Evolutionary conservation across 2,113 vertebrate species (phyloP).

Genomic region (Leptocoma aspasia): DNA sequence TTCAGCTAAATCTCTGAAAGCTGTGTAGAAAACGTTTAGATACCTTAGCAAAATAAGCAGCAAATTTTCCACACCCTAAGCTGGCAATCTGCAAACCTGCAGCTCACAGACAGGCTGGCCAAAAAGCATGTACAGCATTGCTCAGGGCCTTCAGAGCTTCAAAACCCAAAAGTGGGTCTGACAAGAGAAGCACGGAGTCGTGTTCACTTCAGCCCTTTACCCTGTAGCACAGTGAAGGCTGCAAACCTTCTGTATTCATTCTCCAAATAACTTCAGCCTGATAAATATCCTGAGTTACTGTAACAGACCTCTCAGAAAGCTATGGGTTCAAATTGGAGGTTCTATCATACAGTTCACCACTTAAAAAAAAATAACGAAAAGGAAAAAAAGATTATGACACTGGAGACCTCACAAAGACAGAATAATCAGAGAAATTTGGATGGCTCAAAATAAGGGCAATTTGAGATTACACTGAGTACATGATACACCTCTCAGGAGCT

Average conservation of each 20-base stretch:
- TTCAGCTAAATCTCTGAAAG: background rate
- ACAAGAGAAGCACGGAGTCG: background rate
- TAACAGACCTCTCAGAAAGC: background rate
- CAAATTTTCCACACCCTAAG: background rate
- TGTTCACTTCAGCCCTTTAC: background rate
- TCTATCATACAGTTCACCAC: background rate
- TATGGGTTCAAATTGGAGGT: background rate
- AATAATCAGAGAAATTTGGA: background rate
- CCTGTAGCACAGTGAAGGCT: background rate
- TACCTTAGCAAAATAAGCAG: background rate
- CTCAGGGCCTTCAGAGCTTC: background rate
- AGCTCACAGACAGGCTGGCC: background rate
- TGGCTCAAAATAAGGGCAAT: background rate
- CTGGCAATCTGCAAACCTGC: background rate
- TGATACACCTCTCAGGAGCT: background rate
- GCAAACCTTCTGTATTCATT: background rate
- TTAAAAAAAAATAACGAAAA: fast-evolving
- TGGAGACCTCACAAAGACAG: background rate
- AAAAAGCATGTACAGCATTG: background rate
- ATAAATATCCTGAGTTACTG: background rate
- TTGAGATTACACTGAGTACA: background rate
- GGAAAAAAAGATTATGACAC: background rate
- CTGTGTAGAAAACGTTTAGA: background rate
- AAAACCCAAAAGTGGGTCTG: background rate
- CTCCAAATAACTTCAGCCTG: background rate